A percentile compares a stretch with the other conserved stretches of the same genome.
phyloP scores from a whole-genome alignment of 1,140 invertebrate species.

The Drosophila saltans region DNA sequence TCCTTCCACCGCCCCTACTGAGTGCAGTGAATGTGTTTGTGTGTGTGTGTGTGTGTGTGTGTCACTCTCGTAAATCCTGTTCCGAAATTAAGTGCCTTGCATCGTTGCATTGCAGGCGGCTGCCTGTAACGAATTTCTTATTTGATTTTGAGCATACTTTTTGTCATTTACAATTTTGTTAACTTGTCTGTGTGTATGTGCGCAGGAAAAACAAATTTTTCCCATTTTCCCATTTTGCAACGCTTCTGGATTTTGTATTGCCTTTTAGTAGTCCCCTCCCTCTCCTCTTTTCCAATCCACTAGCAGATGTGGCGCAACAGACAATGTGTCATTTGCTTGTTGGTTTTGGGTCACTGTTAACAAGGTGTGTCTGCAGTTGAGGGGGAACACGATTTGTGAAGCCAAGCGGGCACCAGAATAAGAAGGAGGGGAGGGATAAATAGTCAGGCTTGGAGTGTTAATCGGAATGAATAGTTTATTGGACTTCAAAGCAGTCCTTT shows the following conservation, averaged over 20 bases:
- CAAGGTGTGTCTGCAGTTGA: constrained; percentile 41
- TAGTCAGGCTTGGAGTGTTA: background rate
- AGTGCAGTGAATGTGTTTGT: background rate
- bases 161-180: constrained; percentile 73
- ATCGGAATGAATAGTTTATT: too few species aligned
- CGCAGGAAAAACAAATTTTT: constrained; percentile 63
- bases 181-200: constrained; percentile 54
- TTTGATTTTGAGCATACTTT: constrained; percentile 75
- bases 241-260: constrained; percentile 74
- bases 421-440: background rate
- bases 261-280: constrained; percentile 23
- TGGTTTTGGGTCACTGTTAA: constrained; percentile 39
- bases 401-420: too few species aligned
- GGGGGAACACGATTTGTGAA: background rate
- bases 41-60: constrained; percentile 64
- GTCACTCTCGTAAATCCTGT: constrained; percentile 79
- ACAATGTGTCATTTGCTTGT: constrained; percentile 35
- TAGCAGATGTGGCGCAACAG: constrained; percentile 52
- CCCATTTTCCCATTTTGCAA: constrained; percentile 57
- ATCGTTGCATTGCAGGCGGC: constrained; percentile 12
- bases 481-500: background rate
- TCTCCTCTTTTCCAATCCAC: background rate
- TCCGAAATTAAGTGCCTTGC: constrained; percentile 68
- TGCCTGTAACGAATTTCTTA: constrained; percentile 75
- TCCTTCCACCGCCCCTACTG: constrained; percentile 4